These are phyloP conservation scores for Pterobdella sp. DNA, from an alignment of 2,888 invertebrate species.

Conservation along the genomic window DNA sequence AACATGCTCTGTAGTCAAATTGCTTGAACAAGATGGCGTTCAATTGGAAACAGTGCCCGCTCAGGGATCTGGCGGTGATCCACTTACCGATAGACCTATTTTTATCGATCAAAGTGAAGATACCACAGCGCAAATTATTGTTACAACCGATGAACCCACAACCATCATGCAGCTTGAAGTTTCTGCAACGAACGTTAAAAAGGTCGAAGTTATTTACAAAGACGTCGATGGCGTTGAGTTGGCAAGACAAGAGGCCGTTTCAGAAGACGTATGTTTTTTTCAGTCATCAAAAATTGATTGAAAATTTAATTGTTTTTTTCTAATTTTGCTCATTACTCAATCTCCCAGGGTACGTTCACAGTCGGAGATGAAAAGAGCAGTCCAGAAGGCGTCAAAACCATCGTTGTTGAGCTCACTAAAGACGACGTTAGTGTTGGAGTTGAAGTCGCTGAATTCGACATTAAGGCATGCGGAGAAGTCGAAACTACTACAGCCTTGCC, in stretches of 20 bases:
- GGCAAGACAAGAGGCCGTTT: not conserved
- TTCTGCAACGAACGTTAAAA: not conserved
- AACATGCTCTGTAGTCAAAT: not conserved
- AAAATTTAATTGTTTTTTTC: not conserved
- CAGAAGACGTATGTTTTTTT: not conserved
- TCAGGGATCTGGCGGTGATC: not conserved
- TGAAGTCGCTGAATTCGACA: not conserved
- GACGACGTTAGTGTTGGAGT: not conserved
- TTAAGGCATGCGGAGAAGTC: not conserved
- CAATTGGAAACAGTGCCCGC: not conserved
- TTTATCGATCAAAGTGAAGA: not conserved
- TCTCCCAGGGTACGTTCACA: not conserved
- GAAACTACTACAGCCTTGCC: not conserved
- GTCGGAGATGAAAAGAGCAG: not conserved
- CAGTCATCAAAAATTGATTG: not conserved
- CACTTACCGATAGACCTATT: not conserved
- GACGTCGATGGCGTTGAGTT: not conserved
- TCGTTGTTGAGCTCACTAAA: not conserved
- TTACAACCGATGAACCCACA: not conserved
- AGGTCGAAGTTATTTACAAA: not conserved
- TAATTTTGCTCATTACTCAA: not conserved
- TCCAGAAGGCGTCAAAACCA: not conserved
- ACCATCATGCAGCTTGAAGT: not conserved
- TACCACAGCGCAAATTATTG: not conserved
- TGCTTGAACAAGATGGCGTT: not conserved